Evolutionary conservation across 2,888 invertebrate genomes (phyloP), one percentile per base, ranked within the genome.

Genomic region (Diloba caeruleocephala): DNA sequence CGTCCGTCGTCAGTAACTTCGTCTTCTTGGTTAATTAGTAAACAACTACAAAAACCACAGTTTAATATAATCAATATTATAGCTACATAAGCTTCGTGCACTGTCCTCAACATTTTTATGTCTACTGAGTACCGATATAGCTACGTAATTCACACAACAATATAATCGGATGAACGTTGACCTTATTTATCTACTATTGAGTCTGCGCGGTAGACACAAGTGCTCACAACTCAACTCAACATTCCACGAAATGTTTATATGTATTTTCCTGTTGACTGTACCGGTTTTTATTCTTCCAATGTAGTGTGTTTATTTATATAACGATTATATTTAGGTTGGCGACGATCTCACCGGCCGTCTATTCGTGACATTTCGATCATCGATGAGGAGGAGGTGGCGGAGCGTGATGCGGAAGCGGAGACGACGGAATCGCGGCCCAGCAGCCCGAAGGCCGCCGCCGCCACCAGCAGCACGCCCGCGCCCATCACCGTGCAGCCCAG

Each of bases 331-430:
- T 0, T 76, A 90, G 96, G 96, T 50, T 97, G 97, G 97, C 94
- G 96, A 12, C 95, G 97, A 65, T 96, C 96, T 38, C 96, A 97
- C 79, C 94, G 97, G 55, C 97, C 97, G 2, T 97, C 97, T 0
- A 96, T 98, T 48, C 95, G 97, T 37, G 97, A 97, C 84, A 97
- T 98, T 59, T 97, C 97, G 63, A 97, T 98, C 83, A 97, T 97
- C 82, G 96, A 97, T 78, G 97, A 97, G 79, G 96, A 96, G 74
- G 97, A 97, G 66, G 95, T 96, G 65, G 94, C 94, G 15, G 96
- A 96, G 56, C 84, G 87, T 3, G 93, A 91, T 60, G 88, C 85
- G 9, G 93, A 92, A 64, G 82, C 78, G 0, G 85, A 87, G 37
- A 79, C 72, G 1, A 75, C 78, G 2, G 58, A 68, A n/a, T 73